Percentiles rank a stretch among this genome's conserved stretches.
These are phyloP conservation scores for Noturus placidus DNA, from an alignment of 2,113 vertebrate species.

Conservation along the genomic window DNA sequence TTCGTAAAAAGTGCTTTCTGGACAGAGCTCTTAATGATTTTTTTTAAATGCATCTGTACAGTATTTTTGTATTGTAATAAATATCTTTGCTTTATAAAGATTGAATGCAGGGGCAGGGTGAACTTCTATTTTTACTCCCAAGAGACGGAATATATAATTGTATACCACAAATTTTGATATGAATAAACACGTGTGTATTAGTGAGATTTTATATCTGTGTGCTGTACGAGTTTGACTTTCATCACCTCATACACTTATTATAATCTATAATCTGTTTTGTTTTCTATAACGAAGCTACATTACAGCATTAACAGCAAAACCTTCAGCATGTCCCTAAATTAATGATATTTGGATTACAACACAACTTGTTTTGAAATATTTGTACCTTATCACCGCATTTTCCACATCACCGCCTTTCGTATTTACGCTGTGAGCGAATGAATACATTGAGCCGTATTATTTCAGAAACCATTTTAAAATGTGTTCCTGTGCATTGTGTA, in stretches of 20 bases:
- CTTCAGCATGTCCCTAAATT: not conserved
- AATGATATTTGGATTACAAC: not conserved
- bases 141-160: conserved; percentile 54
- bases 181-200: conserved; percentile 51
- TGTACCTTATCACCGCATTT: not conserved
- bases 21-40: conserved; percentile 56
- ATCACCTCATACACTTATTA: conserved; percentile 20
- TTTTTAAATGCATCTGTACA: conserved; percentile 64
- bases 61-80: conserved; percentile 76
- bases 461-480: too few relatives aligned
- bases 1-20: conserved; percentile 52
- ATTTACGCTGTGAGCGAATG: not conserved
- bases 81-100: conserved; percentile 57
- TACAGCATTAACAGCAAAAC: not conserved
- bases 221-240: conserved; percentile 27
- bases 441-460: too few relatives aligned
- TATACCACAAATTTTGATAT: conserved; percentile 58
- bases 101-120: conserved; percentile 49
- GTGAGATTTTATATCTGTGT: conserved; percentile 49
- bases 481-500: not conserved
- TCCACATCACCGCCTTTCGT: not conserved
- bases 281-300: not conserved
- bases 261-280: not conserved
- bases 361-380: not conserved
- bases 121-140: conserved; percentile 57